Conservation (phyloP, 2,797 vertebrate species). For the Pyrocephalus nanus region DNA sequence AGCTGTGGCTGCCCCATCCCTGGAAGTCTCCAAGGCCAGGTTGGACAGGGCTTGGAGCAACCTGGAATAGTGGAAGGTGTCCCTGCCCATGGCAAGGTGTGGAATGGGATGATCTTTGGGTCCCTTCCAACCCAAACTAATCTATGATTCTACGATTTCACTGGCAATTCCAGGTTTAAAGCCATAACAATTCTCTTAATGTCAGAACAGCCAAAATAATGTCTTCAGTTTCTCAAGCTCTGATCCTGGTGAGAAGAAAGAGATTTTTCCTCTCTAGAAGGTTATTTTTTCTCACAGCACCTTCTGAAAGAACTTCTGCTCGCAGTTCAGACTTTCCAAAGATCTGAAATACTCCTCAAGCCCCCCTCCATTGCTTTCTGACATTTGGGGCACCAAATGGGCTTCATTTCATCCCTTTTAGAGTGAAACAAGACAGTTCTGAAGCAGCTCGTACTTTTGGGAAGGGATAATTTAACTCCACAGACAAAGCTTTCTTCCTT, state of each 20-base stretch:
- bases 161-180: neutral
- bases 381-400: neutral
- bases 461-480: neutral
- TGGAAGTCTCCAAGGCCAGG: neutral
- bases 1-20: neutral
- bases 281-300: neutral
- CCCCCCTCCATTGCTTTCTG: neutral
- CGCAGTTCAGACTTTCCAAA: neutral
- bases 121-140: neutral
- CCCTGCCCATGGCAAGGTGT: neutral
- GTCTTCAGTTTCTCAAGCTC: neutral
- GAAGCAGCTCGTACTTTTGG: neutral
- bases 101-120: neutral
- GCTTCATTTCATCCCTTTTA: neutral
- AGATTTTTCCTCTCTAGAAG: neutral
- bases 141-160: neutral
- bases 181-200: neutral
- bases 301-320: neutral
- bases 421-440: neutral
- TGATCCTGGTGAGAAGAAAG: neutral
- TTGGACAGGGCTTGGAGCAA: fast-evolving
- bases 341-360: neutral
- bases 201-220: neutral
- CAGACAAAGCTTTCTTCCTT: neutral
- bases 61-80: fast-evolving